Evolutionary conservation across 2,113 vertebrate genomes (phyloP).

Genomic region (Daboia siamensis): DNA sequence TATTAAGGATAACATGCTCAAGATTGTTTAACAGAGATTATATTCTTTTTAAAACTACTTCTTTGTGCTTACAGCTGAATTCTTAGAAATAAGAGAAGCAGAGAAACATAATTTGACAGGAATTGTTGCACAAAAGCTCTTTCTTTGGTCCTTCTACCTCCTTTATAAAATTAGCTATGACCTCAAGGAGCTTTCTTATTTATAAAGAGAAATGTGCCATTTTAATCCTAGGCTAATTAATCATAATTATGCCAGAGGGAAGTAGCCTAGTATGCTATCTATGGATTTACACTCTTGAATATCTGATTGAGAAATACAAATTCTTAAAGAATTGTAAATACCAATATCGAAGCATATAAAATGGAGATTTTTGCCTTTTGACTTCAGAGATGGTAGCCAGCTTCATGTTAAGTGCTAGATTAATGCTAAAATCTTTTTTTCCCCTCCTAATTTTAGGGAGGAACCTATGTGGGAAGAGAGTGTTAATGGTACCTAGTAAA

Average conservation of each 20-base stretch:
- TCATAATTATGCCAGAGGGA: slow-evolving; percentile 47
- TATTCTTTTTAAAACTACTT: slow-evolving; percentile 5
- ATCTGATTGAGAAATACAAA: slow-evolving; percentile 6
- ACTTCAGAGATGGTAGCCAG: slow-evolving; percentile 2
- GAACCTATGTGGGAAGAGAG: neutral
- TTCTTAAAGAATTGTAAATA: slow-evolving; percentile 32
- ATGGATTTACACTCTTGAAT: slow-evolving; percentile 45
- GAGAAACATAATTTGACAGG: slow-evolving; percentile 22
- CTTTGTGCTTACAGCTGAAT: neutral
- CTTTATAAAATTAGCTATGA: slow-evolving; percentile 31
- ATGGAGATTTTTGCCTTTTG: slow-evolving; percentile 17
- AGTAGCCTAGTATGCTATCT: slow-evolving; percentile 33
- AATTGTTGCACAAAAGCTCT: slow-evolving; percentile 3
- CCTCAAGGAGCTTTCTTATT: slow-evolving; percentile 39
- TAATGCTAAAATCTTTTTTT: neutral
- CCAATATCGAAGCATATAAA: fast-evolving
- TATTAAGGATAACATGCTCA: neutral
- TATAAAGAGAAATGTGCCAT: slow-evolving; percentile 23
- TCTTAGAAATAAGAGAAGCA: neutral
- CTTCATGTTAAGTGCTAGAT: neutral
- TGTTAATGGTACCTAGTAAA: neutral
- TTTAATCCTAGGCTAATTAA: slow-evolving; percentile 51
- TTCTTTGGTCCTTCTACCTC: slow-evolving; percentile 42
- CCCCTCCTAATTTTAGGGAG: neutral
- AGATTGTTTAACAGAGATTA: slow-evolving; percentile 26